Conservation (phyloP, 2,797 vertebrate species). For the Dermochelys coriacea region DNA sequence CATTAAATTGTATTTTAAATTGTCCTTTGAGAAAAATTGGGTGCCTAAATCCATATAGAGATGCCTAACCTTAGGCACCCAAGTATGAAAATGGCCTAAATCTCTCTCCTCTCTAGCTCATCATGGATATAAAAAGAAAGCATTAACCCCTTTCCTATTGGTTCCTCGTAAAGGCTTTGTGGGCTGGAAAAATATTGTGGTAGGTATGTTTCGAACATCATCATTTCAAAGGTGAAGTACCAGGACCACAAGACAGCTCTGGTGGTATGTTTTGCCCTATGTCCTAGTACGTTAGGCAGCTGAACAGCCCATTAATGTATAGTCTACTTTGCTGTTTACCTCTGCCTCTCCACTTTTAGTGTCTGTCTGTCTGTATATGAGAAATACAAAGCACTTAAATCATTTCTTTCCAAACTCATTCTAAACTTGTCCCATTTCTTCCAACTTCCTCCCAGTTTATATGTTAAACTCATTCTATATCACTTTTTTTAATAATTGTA, state of each 20-base stretch:
- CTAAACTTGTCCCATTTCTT: not conserved
- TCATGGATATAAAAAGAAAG: not conserved
- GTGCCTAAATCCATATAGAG: not conserved
- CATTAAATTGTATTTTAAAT: rapidly evolving
- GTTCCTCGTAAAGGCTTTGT: not conserved
- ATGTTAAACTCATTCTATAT: not conserved
- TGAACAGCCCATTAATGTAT: not conserved
- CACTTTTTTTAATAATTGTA: not conserved
- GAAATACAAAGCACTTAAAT: not conserved
- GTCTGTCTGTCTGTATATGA: not conserved
- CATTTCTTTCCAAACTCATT: not conserved
- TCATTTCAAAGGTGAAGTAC: not conserved
- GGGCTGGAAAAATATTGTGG: not conserved
- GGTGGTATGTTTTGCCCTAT: constrained; percentile 42
- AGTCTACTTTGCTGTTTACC: not conserved
- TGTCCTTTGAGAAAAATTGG: not conserved
- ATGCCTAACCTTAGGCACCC: not conserved
- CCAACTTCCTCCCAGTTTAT: not conserved
- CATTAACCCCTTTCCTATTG: not conserved
- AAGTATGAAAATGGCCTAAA: not conserved
- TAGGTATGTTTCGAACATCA: constrained; percentile 3
- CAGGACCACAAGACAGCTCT: constrained; percentile 52
- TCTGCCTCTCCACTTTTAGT: not conserved
- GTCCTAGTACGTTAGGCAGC: constrained; percentile 48
- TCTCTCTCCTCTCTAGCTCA: not conserved